Base-by-base conservation (phyloP, 2,797 vertebrate species). In the Cossypha caffra region DNA sequence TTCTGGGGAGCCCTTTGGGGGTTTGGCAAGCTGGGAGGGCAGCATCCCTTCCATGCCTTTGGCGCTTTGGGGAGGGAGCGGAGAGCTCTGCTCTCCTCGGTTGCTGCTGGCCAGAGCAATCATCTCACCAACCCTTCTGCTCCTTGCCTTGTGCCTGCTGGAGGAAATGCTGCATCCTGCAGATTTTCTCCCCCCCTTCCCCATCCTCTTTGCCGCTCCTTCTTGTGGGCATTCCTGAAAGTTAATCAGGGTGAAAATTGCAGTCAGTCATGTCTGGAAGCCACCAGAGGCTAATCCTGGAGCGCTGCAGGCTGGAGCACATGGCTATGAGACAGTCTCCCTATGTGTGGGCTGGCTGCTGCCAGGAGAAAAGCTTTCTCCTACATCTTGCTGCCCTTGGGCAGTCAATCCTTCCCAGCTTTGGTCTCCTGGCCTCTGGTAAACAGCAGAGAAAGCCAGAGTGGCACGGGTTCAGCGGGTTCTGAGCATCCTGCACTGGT, bases 171-270 rank as follows among this genome's bases (percentile, higher is more conserved):
- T 2, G 29, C 1, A 23, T 86, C 75, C 83, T 69, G 81, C 75
- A 80, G 91, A 23, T 72, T 81, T 77, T 71, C 72, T 71, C 64
- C 16, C 69, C 69, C 50, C 5, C 13, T 7, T 16, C 62, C 29
- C 18, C 14, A 26, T 94, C 64, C 12, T 95, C 82, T 95, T 93
- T 73, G 78, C 94, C 5, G 28, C 71, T 97, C 71, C 95, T 97
- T 92, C 69, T 96, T 76, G 81, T 69, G 82, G 96, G 86, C 97
- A 97, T 98, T 98, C 97, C 97, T 98, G 96, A 91, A 97, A 98
- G 97, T 98, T 98, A 98, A 97, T 98, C 97, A 97, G 96, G 97
- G 92, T 98, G 97, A 97, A 98, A 98, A 98, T 96, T 97, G 92
- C 83, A 97, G 95, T 96, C 89, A 59, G 91, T 98, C 88, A 43